These are phyloP conservation scores for Megaptera novaeangliae DNA, from an alignment of 2,113 vertebrate genomes.

Conservation along the genomic window DNA sequence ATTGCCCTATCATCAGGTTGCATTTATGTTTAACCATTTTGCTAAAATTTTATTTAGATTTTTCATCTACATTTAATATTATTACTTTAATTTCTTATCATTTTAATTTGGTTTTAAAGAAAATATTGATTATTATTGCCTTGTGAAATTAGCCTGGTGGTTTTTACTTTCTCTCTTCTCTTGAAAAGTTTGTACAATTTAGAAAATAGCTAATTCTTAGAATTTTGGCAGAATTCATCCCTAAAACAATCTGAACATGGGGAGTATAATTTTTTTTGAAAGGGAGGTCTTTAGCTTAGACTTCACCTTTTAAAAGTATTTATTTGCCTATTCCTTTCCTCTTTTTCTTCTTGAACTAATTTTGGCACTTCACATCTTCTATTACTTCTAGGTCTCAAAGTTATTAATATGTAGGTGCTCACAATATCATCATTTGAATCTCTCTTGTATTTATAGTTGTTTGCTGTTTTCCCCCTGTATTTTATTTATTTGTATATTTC, in stretches of 20 bases:
- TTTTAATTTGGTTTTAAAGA: conserved; percentile 24
- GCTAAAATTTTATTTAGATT: background rate
- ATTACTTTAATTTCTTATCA: background rate
- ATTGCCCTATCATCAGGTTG: background rate
- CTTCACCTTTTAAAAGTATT: background rate
- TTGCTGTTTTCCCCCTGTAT: background rate
- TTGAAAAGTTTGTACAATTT: background rate
- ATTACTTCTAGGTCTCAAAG: background rate
- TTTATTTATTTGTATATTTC: background rate
- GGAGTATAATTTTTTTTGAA: background rate
- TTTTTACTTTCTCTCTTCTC: background rate
- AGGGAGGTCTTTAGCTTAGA: background rate
- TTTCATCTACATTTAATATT: background rate
- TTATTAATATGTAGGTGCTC: background rate
- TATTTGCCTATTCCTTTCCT: background rate
- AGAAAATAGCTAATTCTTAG: background rate
- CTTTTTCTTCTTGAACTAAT: background rate
- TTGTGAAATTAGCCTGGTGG: background rate
- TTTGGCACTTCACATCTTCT: background rate
- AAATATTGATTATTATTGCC: background rate
- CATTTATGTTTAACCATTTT: background rate
- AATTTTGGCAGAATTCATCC: background rate
- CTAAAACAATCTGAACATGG: background rate
- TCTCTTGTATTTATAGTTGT: background rate
- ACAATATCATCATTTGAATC: background rate